These are phyloP conservation scores for Hydrotaea cyrtoneurina DNA, from an alignment of 2,888 invertebrate species.

Conservation along the genomic window DNA sequence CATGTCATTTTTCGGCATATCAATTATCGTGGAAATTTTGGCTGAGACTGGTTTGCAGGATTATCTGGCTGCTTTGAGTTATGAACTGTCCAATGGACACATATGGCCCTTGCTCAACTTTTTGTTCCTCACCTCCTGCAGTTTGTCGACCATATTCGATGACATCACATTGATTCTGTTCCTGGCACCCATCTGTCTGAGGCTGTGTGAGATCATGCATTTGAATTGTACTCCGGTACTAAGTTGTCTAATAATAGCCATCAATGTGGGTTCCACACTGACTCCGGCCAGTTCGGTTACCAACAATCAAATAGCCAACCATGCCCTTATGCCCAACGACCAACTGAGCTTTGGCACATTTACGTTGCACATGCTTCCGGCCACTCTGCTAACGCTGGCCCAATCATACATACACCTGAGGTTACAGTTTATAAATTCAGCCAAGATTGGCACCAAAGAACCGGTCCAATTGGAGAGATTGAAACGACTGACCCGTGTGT, in stretches of 20 bases:
- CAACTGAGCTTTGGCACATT: conserved; percentile 25
- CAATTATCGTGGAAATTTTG: conserved; percentile 61
- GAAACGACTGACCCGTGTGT: conserved; percentile 63
- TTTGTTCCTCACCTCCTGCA: conserved; percentile 27
- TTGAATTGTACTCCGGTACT: conserved; percentile 67
- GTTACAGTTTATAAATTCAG: conserved; percentile 59
- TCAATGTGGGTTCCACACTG: conserved; percentile 63
- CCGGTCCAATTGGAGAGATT: conserved; percentile 62
- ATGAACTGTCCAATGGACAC: conserved; percentile 67
- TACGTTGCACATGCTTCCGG: conserved; percentile 64
- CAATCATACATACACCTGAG: conserved; percentile 67
- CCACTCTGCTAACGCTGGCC: conserved; percentile 52
- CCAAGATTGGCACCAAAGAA: conserved; percentile 62
- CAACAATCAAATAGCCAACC: conserved; percentile 38
- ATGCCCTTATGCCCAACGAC: conserved; percentile 20
- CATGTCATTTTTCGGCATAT: conserved; percentile 65
- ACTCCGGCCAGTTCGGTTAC: conserved; percentile 54
- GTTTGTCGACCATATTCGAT: conserved; percentile 52
- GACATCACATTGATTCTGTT: conserved; percentile 64
- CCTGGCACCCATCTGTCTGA: conserved; percentile 65
- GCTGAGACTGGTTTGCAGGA: conserved; percentile 68
- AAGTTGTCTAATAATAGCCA: conserved; percentile 63
- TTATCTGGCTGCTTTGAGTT: conserved; percentile 63
- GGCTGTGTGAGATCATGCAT: conserved; percentile 68
- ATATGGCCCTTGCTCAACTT: conserved; percentile 69